Base-by-base conservation (phyloP, 1,140 invertebrate species). In the Procambarus virginalis region DNA sequence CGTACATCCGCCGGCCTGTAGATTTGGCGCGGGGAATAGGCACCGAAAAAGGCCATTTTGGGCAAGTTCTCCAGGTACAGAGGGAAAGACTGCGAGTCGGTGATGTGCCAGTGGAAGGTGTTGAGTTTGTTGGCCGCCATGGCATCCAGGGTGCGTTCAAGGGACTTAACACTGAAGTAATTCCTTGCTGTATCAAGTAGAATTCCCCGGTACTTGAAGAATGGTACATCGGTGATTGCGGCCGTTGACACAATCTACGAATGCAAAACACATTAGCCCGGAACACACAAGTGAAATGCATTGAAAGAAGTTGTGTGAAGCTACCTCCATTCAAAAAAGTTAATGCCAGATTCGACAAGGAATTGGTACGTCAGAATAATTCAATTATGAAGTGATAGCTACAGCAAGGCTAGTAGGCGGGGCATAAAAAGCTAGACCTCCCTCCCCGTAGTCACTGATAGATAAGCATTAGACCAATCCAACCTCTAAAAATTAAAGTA, bases 51-150 rank as follows among this genome's bases (percentile, higher is more conserved):
- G 46, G 91, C 86, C 86, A 91, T 80, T 3, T 86, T 89, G 34
- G 91, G 91, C 8, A 85, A 60, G 20, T 68, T 22, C 45, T 70
- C 34, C 34, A 90, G 95, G 58, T 96, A 95, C 81, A 97, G 96
- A 0, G 97, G 97, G 92, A 98, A 98, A 92, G 97, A 97, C 34
- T 98, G 97, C 0, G 96, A 96, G 93, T 98, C 97, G 0, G 97
- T 97, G n/a, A 98, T 97, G 92, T 98, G 97, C 97, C 97, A 98
- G 92, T 98, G 97, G 93, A 98, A 96, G 0, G 96, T 96, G 93
- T 98, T 98, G 70, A 98, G 92, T 92, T 98, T 98, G 14, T 96
- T 96, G 93, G 96, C 95, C 0, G 96, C 96, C 97, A 98, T 97
- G 0, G 95, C 97, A 92, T 97, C 96, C 75, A 98, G 94, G 0